Evolutionary conservation across 1,140 invertebrate species (phyloP).

Genomic region (Oedothorax gibbosus): DNA sequence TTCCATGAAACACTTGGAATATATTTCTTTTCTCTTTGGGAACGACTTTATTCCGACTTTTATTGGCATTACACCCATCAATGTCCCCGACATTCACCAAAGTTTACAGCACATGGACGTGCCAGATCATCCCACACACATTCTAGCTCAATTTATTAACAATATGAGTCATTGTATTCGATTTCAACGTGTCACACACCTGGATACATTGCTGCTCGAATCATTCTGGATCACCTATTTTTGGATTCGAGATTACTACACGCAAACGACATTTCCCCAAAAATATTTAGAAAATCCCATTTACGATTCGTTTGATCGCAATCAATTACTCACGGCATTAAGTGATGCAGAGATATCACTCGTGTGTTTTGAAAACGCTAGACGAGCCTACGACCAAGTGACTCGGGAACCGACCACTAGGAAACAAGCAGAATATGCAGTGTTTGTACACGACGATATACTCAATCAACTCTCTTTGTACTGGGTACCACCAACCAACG

Average conservation of each 20-base stretch:
- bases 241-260: conserved; percentile 9
- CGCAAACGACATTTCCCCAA: not conserved
- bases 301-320: conserved; percentile 4
- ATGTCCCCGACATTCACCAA: not conserved
- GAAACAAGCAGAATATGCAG: not conserved
- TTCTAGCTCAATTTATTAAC: not conserved
- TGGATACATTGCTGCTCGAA: not conserved
- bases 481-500: not conserved
- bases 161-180: not conserved
- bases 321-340: not conserved
- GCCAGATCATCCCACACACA: not conserved
- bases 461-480: not conserved
- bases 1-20: not conserved
- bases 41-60: conserved; percentile 3
- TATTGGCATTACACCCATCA: not conserved
- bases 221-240: not conserved
- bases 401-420: not conserved
- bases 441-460: not conserved
- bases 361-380: not conserved
- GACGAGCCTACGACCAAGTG: not conserved
- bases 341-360: not conserved
- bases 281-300: conserved; percentile 8
- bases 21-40: conserved; percentile 5
- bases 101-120: not conserved
- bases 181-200: not conserved